phyloP scores from a whole-genome alignment of 1,140 invertebrate genomes.

The Dufourea novaeangliae region DNA sequence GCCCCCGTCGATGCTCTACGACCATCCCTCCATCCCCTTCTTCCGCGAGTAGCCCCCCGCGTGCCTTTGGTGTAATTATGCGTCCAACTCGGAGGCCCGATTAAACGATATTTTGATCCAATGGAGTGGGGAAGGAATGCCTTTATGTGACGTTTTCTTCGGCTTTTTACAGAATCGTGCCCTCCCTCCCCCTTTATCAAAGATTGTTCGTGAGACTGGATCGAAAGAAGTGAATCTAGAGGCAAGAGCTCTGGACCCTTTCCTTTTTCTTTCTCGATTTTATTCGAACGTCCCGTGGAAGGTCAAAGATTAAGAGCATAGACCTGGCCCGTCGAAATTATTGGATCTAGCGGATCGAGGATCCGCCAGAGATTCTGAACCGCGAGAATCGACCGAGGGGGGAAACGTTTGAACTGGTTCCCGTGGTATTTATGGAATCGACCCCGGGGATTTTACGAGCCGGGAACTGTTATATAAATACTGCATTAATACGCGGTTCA shows the following conservation, averaged over 20 bases:
- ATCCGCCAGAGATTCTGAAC: neutral
- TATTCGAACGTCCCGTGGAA: too few species aligned
- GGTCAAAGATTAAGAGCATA: too few species aligned
- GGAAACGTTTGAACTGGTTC: conserved; percentile 40
- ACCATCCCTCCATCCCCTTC: neutral
- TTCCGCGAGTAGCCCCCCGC: neutral
- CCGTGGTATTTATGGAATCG: conserved; percentile 69
- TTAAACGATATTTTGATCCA: conserved; percentile 11
- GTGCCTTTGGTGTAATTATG: conserved; percentile 51
- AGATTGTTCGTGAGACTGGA: neutral
- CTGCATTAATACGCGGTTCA: conserved; percentile 66
- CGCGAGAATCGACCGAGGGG: conserved; percentile 11
- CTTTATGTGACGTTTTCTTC: conserved; percentile 2
- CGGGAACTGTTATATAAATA: conserved; percentile 71
- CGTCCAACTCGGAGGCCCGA: conserved; percentile 47
- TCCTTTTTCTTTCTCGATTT: neutral
- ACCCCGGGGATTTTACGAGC: conserved; percentile 61
- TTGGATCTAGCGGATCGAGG: neutral
- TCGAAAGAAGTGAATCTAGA: neutral
- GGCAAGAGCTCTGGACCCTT: neutral
- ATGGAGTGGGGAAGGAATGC: neutral
- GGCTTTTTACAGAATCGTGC: neutral
- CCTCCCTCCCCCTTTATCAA: too few species aligned
- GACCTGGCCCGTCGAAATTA: too few species aligned
- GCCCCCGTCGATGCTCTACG: conserved; percentile 28